Evolutionary conservation across 2,797 vertebrate species (phyloP), one percentile per base, ranked within the genome.

Genomic region (Pantherophis vulpinus): DNA sequence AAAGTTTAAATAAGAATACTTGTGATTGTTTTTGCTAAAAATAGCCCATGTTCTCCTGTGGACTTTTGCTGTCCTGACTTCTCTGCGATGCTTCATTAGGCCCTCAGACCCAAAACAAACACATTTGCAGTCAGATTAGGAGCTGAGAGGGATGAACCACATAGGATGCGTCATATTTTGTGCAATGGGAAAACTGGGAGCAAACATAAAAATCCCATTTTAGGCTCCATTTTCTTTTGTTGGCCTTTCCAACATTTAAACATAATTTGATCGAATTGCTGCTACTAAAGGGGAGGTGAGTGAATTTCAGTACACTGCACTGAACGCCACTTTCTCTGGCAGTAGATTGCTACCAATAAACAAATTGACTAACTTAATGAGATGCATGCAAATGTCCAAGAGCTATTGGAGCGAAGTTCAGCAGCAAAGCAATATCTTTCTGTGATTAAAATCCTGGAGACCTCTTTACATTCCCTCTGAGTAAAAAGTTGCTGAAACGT

Each of bases 61-160:
- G 87, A 86, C 66, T 63, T 42, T 86, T 86, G 91, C 83, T 63
- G 23, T 93, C 88, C 94, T 89, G 29, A 86, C 91, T 91, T 37
- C 7, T 14, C 51, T 56, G 58, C 20, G 61, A 61, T 37, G 74
- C 61, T 60, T 12, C 16, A 12, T 86, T 58, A 59, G 89, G 60
- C 63, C 94, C 91, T 89, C 18, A 90, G 83, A n/a, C 29, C 23
- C 25, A 37, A n/a, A n/a, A 54, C 37, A 87, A 58, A 87, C 47
- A 14, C 12, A 86, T 18, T 55, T 42, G 74, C 59, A 58, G 32
- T 87, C 27, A 32, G 56, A 51, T 87, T 55, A 58, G 88, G 29
- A 86, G 16, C 70, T 23, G 27, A 7, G 29, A 42, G 14, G 27
- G 54, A 90, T 14, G 59, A 14, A 56, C 18, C 61, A 47, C 89